Evolutionary conservation across 1,140 invertebrate species (phyloP), one percentile per base, ranked within the genome.

Genomic region (Lethrus apterus): DNA sequence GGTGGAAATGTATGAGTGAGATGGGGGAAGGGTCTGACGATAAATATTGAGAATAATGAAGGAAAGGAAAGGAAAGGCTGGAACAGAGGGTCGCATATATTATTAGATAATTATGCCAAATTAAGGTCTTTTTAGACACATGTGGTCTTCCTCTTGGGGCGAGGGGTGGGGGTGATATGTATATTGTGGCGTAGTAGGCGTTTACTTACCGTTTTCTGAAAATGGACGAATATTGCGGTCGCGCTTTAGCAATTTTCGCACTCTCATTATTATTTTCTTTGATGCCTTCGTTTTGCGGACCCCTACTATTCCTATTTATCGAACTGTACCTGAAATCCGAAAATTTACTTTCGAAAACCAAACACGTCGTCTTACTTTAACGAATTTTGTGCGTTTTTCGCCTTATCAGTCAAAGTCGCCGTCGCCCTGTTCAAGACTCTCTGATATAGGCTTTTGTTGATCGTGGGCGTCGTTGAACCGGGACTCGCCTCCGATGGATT

Each of bases 361-460:
- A n/a, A n/a, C n/a, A n/a, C n/a, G n/a, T n/a, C n/a, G n/a, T n/a
- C n/a, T n/a, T n/a, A n/a, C n/a, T 26, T 26, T 26, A 7, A 26
- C 5, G 24, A n/a, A 26, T 7, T 7, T 18, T 20, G 10, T 31
- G 18, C 2, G 5, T 32, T 44, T 11, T 3, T 7, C 13, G 18
- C 0, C 11, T 7, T 13, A 15, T 33, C 14, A 18, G 14, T 38
- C 7, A 15, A 38, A 38, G 35, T 18, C 9, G 30, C 31, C 11
- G 33, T 41, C n/a, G 48, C 45, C 34, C 51, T 36, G 9, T 50
- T 77, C 7, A 86, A 60, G 3, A 87, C 83, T 49, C 78, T 74
- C 62, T 85, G 80, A 54, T 85, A 86, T 1, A 88, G 68, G 38
- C 74, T 81, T 59, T 81, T 80, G 60, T 80, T 86, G 1, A 77